Percentiles rank a stretch among this genome's conserved stretches.
Conservation (phyloP, 2,888 invertebrate genomes). For the Philereme vetulata region DNA sequence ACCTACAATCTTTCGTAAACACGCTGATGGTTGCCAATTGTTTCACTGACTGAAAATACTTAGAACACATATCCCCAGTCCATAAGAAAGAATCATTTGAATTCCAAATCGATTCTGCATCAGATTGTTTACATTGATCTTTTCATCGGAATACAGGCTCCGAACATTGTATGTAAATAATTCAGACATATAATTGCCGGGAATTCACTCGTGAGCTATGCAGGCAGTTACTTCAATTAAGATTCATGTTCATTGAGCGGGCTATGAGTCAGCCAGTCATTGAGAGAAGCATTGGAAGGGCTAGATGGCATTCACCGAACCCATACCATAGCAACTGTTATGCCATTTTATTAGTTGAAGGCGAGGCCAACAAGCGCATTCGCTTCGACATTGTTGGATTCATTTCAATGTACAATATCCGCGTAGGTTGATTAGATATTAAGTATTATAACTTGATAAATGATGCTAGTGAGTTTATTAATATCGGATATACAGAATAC, state of each 20-base stretch:
- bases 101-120: conserved; percentile 11
- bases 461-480: too few relatives aligned
- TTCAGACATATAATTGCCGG: conserved; percentile 35
- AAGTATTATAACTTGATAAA: neutral
- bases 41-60: neutral
- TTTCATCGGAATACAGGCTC: conserved; percentile 18
- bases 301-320: conserved; percentile 25
- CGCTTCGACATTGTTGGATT: conserved; percentile 9
- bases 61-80: conserved; percentile 13
- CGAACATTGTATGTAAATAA: conserved; percentile 35
- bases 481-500: neutral
- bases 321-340: conserved; percentile 34
- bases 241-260: conserved; percentile 73
- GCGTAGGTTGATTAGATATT: neutral
- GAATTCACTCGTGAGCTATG: conserved; percentile 50
- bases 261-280: conserved; percentile 70
- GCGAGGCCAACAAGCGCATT: conserved; percentile 23
- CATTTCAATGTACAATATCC: conserved; percentile 10
- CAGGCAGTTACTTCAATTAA: conserved; percentile 69
- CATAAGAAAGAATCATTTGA: conserved; percentile 5
- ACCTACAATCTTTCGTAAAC: too few relatives aligned
- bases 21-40: too few relatives aligned
- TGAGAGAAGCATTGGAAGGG: conserved; percentile 62
- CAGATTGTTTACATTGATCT: conserved; percentile 20
- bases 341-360: conserved; percentile 18